Evolutionary conservation across 1,140 invertebrate genomes (phyloP).

Genomic region (Hetaerina americana): DNA sequence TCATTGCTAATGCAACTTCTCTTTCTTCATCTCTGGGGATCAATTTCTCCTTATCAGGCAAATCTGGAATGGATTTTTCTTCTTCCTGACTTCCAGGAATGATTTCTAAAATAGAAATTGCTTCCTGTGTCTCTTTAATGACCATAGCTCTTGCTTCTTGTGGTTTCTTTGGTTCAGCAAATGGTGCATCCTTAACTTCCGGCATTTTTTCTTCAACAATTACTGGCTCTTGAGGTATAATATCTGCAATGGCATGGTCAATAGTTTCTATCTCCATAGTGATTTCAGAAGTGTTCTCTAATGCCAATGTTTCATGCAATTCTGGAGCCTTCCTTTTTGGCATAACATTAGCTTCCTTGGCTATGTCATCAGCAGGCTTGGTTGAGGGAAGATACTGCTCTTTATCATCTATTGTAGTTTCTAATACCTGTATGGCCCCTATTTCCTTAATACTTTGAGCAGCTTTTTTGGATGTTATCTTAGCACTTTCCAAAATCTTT

Average conservation of each 20-base stretch:
- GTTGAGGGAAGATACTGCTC: background rate
- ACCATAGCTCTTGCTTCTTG: background rate
- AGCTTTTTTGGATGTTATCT: background rate
- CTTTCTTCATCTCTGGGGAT: constrained; percentile 15
- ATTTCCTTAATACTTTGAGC: background rate
- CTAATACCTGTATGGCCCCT: background rate
- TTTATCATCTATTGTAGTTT: background rate
- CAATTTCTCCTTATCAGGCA: constrained; percentile 11
- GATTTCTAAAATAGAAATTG: background rate
- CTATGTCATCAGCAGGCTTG: background rate
- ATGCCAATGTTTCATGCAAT: background rate
- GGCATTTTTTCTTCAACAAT: background rate
- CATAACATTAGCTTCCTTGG: background rate
- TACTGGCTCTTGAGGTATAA: background rate
- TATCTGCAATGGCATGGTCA: background rate
- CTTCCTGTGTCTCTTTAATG: background rate
- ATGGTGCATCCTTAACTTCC: constrained; percentile 1
- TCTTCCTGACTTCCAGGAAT: background rate
- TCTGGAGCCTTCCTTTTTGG: background rate
- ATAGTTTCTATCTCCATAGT: background rate
- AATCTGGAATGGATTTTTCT: background rate
- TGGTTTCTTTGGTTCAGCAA: background rate
- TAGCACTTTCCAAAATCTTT: background rate
- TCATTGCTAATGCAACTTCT: constrained; percentile 11
- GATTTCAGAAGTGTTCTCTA: background rate